Percentiles rank a stretch among this genome's conserved stretches.
These are phyloP conservation scores for Podarcis muralis DNA, from an alignment of 2,113 vertebrate genomes.

Conservation along the genomic window DNA sequence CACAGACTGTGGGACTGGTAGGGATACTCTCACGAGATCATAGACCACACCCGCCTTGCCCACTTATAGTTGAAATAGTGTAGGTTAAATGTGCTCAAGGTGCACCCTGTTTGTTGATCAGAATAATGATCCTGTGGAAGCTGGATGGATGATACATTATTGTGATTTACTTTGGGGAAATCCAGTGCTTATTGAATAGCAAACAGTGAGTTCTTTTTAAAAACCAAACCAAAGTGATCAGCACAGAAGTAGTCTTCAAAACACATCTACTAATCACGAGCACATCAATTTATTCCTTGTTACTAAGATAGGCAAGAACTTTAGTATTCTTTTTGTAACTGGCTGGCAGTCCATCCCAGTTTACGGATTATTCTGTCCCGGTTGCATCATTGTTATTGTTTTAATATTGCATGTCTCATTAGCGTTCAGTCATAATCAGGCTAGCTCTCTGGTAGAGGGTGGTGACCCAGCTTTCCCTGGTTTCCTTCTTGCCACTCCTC, in stretches of 20 bases:
- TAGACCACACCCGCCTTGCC: no score
- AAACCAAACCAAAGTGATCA: neutral
- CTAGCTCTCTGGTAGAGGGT: constrained; percentile 60
- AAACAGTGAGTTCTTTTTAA: neutral
- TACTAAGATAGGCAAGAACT: constrained; percentile 54
- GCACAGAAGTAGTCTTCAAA: neutral
- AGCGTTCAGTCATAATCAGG: constrained; percentile 72
- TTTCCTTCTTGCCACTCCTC: constrained; percentile 67
- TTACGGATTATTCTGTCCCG: constrained; percentile 54
- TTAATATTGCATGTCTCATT: constrained; percentile 70
- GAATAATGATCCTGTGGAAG: no score
- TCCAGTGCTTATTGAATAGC: neutral
- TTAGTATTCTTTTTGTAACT: constrained; percentile 57
- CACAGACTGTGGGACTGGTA: no score
- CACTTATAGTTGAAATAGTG: no score
- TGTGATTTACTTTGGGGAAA: neutral
- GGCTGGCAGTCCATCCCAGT: constrained; percentile 55
- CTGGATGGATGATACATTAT: no score
- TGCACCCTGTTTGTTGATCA: no score
- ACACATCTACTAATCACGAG: constrained; percentile 42
- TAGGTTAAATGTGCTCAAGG: no score
- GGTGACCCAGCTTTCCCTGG: constrained; percentile 54
- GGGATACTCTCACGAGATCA: no score
- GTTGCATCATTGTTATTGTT: constrained; percentile 60
- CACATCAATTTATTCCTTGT: constrained; percentile 38